A percentile compares a stretch with the other conserved stretches of the same genome.
These are phyloP conservation scores for Progne subis DNA, from an alignment of 2,113 vertebrate genomes.

Conservation along the genomic window DNA sequence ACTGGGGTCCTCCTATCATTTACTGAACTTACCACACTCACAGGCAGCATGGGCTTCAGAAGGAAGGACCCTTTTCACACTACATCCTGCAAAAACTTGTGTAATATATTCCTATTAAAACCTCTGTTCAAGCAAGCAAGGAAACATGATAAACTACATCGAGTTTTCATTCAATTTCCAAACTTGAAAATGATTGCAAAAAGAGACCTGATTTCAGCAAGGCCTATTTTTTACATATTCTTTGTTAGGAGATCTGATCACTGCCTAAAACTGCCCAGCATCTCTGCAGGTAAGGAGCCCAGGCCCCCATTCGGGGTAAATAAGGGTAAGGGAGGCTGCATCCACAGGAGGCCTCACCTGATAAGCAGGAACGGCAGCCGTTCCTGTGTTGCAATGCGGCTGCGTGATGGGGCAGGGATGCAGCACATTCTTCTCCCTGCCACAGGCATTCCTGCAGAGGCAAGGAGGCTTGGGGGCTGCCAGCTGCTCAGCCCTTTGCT, in stretches of 20 bases:
- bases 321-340: not conserved
- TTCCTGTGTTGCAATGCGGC: not conserved
- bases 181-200: not conserved
- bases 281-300: not conserved
- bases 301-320: not conserved
- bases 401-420: not conserved
- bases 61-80: not conserved
- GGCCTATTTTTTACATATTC: not conserved
- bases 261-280: not conserved
- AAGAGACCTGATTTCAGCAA: not conserved
- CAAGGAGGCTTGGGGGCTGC: slow-evolving; percentile 50
- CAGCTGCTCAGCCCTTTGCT: slow-evolving; percentile 74
- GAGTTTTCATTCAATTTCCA: not conserved
- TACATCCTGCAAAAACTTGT: not conserved
- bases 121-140: not conserved
- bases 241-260: not conserved
- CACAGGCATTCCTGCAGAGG: slow-evolving; percentile 66
- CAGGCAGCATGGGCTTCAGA: not conserved
- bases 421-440: slow-evolving; percentile 67
- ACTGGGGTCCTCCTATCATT: not conserved
- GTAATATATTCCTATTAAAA: not conserved
- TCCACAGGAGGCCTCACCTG: slow-evolving; percentile 6
- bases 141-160: not conserved
- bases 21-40: not conserved
- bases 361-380: not conserved